These are phyloP conservation scores for Cyanoramphus novaezelandiae DNA, from an alignment of 2,113 vertebrate genomes.

Conservation along the genomic window DNA sequence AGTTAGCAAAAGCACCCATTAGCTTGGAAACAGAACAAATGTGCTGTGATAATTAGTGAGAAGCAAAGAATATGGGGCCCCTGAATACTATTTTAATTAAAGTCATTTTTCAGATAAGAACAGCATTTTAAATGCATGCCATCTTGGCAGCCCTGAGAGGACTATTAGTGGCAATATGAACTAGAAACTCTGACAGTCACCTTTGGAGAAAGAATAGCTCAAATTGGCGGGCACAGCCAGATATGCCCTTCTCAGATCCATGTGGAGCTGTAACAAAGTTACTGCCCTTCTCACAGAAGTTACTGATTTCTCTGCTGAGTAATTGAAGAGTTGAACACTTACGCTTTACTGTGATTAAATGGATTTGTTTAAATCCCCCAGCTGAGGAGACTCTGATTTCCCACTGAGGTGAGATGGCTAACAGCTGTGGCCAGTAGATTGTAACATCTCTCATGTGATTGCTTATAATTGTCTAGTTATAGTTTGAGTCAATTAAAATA, in stretches of 20 bases:
- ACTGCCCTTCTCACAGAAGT: not conserved
- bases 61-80: slow-evolving; percentile 10
- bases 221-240: not conserved
- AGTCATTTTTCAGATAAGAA: slow-evolving; percentile 37
- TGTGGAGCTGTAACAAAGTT: not conserved
- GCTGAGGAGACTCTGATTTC: not conserved
- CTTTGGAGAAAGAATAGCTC: not conserved
- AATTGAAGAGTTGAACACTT: not conserved
- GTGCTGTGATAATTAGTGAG: not conserved
- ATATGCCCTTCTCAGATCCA: not conserved
- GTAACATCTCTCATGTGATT: not conserved
- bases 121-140: not conserved
- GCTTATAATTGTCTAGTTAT: slow-evolving; percentile 1
- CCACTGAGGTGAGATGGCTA: not conserved
- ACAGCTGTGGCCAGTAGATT: slow-evolving; percentile 33
- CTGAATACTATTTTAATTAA: slow-evolving; percentile 46
- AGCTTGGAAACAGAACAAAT: not conserved
- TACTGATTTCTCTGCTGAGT: not conserved
- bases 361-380: not conserved
- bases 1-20: not conserved
- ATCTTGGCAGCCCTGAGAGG: not conserved
- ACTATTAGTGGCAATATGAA: not conserved
- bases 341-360: not conserved
- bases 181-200: not conserved
- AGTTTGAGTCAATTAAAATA: slow-evolving; percentile 10